phyloP scores from a whole-genome alignment of 2,888 invertebrate species.

The Andricus curvator region DNA sequence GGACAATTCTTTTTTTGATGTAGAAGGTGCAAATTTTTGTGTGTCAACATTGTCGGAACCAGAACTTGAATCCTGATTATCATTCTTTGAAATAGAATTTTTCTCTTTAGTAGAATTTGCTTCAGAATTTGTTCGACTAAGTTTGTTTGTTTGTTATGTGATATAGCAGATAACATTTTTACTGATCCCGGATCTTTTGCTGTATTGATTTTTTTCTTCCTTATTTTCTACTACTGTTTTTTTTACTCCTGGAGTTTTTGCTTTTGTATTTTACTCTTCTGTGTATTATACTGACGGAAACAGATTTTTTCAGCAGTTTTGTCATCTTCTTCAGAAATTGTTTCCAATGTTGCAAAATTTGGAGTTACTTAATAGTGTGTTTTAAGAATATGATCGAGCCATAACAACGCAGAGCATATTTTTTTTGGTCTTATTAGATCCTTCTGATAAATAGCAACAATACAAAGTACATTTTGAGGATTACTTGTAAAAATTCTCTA shows the following conservation, averaged over 20 bases:
- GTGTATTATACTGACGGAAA: not conserved
- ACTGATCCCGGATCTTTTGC: not conserved
- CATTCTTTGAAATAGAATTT: not conserved
- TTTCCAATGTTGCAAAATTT: not conserved
- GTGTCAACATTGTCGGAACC: not conserved
- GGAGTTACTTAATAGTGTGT: not conserved
- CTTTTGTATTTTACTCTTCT: not conserved
- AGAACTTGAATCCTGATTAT: not conserved
- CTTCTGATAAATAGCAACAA: not conserved
- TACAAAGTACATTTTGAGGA: not conserved
- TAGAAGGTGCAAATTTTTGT: not conserved
- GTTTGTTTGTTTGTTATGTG: not conserved
- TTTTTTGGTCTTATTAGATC: not conserved
- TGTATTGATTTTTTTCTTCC: not conserved
- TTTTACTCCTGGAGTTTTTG: not conserved
- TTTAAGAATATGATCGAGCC: not conserved
- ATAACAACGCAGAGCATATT: conserved; percentile 1
- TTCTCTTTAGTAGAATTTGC: not conserved
- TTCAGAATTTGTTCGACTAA: not conserved
- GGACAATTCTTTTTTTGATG: not conserved
- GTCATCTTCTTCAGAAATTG: not conserved
- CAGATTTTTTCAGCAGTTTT: not conserved
- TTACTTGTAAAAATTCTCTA: not conserved
- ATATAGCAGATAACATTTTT: not conserved
- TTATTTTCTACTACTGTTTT: not conserved